These are phyloP conservation scores for Rhinogobio ventralis DNA, from an alignment of 2,797 vertebrate species.

Conservation along the genomic window DNA sequence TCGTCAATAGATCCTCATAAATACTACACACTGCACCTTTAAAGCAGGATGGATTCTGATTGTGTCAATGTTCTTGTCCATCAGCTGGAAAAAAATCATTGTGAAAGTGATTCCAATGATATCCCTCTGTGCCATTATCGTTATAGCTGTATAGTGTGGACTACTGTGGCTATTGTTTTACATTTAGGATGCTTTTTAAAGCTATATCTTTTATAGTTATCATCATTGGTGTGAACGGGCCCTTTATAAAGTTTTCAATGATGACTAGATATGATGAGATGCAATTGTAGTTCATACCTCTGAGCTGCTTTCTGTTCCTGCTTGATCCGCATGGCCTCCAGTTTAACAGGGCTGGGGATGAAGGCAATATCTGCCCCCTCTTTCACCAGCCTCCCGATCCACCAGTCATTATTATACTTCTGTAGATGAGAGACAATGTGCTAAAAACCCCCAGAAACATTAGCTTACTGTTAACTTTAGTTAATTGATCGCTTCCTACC, in stretches of 20 bases:
- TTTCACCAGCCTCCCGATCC: conserved; percentile 96
- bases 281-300: conserved; percentile 71
- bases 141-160: background rate
- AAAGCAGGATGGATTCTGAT: background rate
- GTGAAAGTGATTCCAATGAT: conserved; percentile 1
- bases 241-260: background rate
- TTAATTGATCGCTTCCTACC: conserved; percentile 71
- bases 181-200: background rate
- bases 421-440: conserved; percentile 62
- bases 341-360: conserved; percentile 95
- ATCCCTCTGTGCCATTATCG: background rate
- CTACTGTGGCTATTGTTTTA: background rate
- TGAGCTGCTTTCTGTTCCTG: conserved; percentile 93
- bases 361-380: conserved; percentile 95
- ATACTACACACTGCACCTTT: too few species aligned
- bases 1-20: too few species aligned
- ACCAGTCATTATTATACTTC: conserved; percentile 99
- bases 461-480: background rate
- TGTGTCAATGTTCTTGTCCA: background rate
- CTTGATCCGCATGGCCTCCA: conserved; percentile 93
- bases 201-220: background rate
- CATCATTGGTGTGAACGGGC: background rate
- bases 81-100: too few species aligned
- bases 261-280: conserved; percentile 14
- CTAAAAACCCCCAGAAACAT: background rate